phyloP scores from a whole-genome alignment of 2,113 vertebrate species.

The Osmerus eperlanus region DNA sequence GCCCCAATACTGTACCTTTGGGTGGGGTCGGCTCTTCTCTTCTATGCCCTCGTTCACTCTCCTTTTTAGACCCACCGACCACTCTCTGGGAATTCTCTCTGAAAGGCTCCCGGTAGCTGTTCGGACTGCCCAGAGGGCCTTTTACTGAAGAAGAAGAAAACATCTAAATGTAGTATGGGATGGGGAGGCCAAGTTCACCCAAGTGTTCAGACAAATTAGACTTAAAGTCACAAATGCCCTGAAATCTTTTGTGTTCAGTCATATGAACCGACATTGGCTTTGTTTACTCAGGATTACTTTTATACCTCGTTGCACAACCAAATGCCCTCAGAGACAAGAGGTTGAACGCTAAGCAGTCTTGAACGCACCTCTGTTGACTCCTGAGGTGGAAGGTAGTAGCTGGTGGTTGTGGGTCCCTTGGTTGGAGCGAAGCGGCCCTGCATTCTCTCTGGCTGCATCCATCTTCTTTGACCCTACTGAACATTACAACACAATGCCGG shows the following conservation, averaged over 20 bases:
- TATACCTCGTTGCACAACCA: no score
- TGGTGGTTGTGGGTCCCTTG: slow-evolving; percentile 68
- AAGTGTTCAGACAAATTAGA: not conserved
- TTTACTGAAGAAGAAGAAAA: slow-evolving; percentile 55
- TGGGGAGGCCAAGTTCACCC: not conserved
- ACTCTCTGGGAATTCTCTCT: slow-evolving; percentile 64
- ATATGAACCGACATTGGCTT: no score
- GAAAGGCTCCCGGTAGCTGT: slow-evolving; percentile 58
- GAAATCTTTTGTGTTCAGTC: no score
- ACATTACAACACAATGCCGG: not conserved
- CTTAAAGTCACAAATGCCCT: no score
- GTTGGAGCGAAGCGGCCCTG: slow-evolving; percentile 57
- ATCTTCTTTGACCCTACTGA: slow-evolving; percentile 53
- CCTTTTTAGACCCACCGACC: slow-evolving; percentile 79
- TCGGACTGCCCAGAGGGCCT: slow-evolving; percentile 61
- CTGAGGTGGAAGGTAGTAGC: slow-evolving; percentile 42
- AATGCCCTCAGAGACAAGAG: not conserved
- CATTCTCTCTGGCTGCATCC: slow-evolving; percentile 73
- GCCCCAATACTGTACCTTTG: slow-evolving; percentile 63
- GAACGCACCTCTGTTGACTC: slow-evolving; percentile 58
- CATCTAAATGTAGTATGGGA: slow-evolving; percentile 25
- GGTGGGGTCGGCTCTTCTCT: slow-evolving; percentile 73
- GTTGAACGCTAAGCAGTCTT: slow-evolving; percentile 19
- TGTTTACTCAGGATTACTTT: no score
- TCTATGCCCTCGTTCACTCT: slow-evolving; percentile 75